Conservation (phyloP, 2,888 invertebrate genomes). For the Drosophila ezoana region DNA sequence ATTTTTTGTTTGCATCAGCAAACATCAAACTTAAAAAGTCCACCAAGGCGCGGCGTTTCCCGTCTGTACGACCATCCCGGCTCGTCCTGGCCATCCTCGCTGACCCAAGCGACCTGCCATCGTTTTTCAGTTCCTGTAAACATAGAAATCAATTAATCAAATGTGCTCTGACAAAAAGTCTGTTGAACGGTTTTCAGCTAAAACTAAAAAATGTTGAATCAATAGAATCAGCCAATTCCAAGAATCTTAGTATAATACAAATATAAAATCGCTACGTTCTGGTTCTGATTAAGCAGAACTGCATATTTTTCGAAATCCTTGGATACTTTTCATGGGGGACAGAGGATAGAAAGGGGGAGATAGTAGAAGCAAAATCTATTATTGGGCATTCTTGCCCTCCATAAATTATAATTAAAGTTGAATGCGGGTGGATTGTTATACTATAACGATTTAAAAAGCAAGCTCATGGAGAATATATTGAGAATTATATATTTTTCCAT, state of each 20-base stretch:
- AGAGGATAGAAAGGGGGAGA: not conserved
- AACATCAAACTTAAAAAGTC: not conserved
- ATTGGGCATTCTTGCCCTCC: not conserved
- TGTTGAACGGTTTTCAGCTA: not conserved
- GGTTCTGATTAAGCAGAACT: not conserved
- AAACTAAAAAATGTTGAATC: not conserved
- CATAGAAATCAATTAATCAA: conserved; percentile 25
- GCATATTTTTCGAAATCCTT: not conserved
- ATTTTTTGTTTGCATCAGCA: not conserved
- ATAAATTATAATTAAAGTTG: too few relatives aligned
- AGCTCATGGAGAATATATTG: too few relatives aligned
- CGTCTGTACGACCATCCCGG: not conserved
- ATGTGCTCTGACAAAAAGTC: conserved; percentile 1
- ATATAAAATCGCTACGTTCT: not conserved
- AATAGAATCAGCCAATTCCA: not conserved
- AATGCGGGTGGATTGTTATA: too few relatives aligned
- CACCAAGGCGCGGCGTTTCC: not conserved
- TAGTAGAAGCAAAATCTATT: too few relatives aligned
- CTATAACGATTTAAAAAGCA: too few relatives aligned
- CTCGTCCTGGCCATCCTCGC: conserved; percentile 13
- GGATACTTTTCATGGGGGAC: not conserved
- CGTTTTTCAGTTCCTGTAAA: conserved; percentile 27
- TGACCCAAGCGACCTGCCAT: conserved; percentile 1
- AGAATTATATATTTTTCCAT: too few relatives aligned
- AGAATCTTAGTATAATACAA: not conserved